These are phyloP conservation scores for Leptopilina boulardi DNA, from an alignment of 1,140 invertebrate genomes.

Conservation along the genomic window DNA sequence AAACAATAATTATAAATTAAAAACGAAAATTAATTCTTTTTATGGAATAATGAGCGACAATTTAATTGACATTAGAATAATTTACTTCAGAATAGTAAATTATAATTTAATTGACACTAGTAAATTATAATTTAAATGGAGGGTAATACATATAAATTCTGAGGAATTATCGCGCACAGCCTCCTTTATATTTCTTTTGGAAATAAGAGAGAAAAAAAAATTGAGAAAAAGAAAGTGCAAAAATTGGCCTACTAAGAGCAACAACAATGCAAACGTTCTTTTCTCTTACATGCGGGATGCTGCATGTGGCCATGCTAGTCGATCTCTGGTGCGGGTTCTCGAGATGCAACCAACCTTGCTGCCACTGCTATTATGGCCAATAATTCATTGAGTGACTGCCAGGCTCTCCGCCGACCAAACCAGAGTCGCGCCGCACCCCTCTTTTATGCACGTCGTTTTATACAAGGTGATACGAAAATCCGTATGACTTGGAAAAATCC, in stretches of 20 bases:
- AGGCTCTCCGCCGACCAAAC: slow-evolving; percentile 64
- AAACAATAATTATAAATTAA: no score
- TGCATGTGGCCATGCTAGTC: slow-evolving; percentile 52
- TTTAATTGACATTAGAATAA: no score
- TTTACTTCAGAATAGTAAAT: no score
- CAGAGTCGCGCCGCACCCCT: slow-evolving; percentile 63
- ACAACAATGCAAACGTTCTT: slow-evolving; percentile 48
- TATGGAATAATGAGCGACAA: no score
- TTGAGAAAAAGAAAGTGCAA: slow-evolving; percentile 36
- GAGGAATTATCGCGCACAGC: not conserved
- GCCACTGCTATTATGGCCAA: slow-evolving; percentile 74
- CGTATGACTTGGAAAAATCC: slow-evolving; percentile 43
- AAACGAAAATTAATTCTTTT: no score
- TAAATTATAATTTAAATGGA: not conserved
- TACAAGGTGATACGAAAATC: slow-evolving; percentile 58
- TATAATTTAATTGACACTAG: no score
- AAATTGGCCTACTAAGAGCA: slow-evolving; percentile 44
- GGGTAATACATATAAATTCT: not conserved
- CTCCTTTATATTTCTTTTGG: no score
- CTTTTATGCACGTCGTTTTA: slow-evolving; percentile 58
- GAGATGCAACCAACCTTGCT: slow-evolving; percentile 61
- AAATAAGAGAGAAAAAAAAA: slow-evolving; percentile 21
- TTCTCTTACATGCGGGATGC: slow-evolving; percentile 42
- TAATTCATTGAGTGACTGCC: slow-evolving; percentile 73
- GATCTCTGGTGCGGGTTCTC: slow-evolving; percentile 57